These are phyloP conservation scores for Eilema caniola DNA, from an alignment of 2,888 invertebrate genomes.

Conservation along the genomic window DNA sequence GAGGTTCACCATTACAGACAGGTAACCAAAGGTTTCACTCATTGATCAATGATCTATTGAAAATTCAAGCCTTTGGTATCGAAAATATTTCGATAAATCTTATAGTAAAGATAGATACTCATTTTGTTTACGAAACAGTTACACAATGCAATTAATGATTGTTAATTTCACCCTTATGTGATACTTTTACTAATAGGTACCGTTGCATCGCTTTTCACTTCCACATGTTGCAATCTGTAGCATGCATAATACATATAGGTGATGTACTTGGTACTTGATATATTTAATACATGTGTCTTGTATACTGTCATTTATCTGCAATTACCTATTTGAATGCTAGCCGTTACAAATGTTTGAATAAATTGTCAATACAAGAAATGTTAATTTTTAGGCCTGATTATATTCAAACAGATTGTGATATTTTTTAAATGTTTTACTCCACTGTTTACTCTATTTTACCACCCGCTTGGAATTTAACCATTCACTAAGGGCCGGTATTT, in stretches of 20 bases:
- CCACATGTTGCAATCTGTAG: constrained; percentile 9
- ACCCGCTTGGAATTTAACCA: no score
- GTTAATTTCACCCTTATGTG: constrained; percentile 1
- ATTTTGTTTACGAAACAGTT: neutral
- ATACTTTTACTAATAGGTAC: neutral
- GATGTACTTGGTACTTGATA: neutral
- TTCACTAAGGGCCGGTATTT: no score
- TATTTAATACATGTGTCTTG: neutral
- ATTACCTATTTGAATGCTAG: constrained; percentile 15
- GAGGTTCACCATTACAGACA: no score
- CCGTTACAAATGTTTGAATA: constrained; percentile 4
- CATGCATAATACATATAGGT: neutral
- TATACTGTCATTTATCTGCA: constrained; percentile 5
- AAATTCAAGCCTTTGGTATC: no score
- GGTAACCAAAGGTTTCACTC: no score
- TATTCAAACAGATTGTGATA: no score
- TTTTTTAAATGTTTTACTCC: no score
- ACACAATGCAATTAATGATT: neutral
- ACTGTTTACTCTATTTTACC: no score
- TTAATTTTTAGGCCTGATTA: no score
- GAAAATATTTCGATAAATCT: no score
- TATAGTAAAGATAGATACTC: neutral
- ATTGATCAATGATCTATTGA: no score
- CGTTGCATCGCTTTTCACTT: constrained; percentile 7
- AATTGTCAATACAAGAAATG: neutral